Conservation (phyloP, 2,888 invertebrate species). For the Apodemia zela region DNA sequence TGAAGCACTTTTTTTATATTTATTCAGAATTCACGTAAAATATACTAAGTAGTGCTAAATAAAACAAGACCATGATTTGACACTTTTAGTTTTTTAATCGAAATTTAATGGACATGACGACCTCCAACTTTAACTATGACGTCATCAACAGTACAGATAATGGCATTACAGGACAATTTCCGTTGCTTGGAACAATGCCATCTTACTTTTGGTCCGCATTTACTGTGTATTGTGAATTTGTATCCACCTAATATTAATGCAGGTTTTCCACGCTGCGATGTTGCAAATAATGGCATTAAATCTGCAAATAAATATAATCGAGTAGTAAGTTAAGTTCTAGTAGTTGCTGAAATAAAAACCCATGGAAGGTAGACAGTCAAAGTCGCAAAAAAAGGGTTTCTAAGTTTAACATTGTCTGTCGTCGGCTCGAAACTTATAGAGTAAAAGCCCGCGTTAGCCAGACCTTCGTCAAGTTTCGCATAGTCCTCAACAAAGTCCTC, state of each 20-base stretch:
- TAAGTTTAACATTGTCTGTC: too few relatives aligned
- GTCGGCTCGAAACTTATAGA: too few relatives aligned
- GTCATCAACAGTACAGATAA: constrained; percentile 29
- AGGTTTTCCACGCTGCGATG: constrained; percentile 27
- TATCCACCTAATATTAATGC: constrained; percentile 28
- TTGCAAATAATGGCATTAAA: constrained; percentile 18
- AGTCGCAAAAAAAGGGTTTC: too few relatives aligned
- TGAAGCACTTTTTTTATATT: too few relatives aligned
- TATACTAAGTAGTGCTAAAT: background rate
- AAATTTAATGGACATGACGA: constrained; percentile 22
- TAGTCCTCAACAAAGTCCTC: too few relatives aligned
- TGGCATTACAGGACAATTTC: constrained; percentile 30
- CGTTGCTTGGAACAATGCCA: constrained; percentile 35
- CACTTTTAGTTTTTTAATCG: background rate
- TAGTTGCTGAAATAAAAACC: background rate
- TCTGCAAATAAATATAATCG: background rate
- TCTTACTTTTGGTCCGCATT: constrained; percentile 27
- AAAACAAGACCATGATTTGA: background rate
- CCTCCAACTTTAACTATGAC: constrained; percentile 24
- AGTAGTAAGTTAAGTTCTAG: background rate
- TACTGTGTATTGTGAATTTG: constrained; percentile 28
- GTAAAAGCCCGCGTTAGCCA: too few relatives aligned
- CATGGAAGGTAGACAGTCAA: too few relatives aligned
- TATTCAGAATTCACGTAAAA: too few relatives aligned
- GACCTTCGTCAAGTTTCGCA: too few relatives aligned